phyloP scores from a whole-genome alignment of 2,888 invertebrate genomes.

The Cryptus armator region DNA sequence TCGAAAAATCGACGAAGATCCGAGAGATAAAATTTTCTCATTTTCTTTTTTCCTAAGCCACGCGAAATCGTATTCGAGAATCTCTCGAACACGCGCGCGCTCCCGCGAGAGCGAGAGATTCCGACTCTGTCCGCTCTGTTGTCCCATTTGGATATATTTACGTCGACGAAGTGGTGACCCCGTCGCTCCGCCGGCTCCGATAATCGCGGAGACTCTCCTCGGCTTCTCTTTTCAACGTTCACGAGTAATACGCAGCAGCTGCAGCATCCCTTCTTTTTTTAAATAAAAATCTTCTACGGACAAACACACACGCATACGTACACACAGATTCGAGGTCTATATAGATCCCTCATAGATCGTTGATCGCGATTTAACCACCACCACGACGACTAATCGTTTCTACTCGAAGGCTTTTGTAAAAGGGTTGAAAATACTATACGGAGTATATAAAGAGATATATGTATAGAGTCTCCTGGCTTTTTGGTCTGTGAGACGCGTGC shows the following conservation, averaged over 20 bases:
- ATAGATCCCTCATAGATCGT: neutral
- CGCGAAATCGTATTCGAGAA: neutral
- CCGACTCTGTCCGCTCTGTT: slow-evolving; percentile 50
- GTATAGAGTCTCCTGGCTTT: slow-evolving; percentile 21
- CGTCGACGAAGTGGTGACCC: slow-evolving; percentile 64
- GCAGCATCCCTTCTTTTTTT: slow-evolving; percentile 38
- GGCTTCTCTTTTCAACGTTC: slow-evolving; percentile 31
- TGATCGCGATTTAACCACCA: slow-evolving; percentile 6
- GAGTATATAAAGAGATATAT: neutral
- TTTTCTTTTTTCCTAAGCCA: neutral
- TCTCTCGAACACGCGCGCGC: neutral
- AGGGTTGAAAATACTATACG: slow-evolving; percentile 16
- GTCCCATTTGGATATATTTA: slow-evolving; percentile 68
- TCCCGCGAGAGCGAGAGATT: slow-evolving; percentile 15
- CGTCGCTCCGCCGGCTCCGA: slow-evolving; percentile 58
- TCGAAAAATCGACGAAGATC: too few relatives aligned
- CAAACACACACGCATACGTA: neutral
- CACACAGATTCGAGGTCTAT: neutral
- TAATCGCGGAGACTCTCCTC: slow-evolving; percentile 31
- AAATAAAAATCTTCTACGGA: neutral
- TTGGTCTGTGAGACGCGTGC: slow-evolving; percentile 60
- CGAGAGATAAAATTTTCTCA: neutral
- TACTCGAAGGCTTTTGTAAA: neutral
- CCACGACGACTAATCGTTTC: slow-evolving; percentile 10
- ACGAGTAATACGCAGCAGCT: slow-evolving; percentile 55